Evolutionary conservation across 2,797 vertebrate species (phyloP).

Genomic region (Sarcophilus harrisii): DNA sequence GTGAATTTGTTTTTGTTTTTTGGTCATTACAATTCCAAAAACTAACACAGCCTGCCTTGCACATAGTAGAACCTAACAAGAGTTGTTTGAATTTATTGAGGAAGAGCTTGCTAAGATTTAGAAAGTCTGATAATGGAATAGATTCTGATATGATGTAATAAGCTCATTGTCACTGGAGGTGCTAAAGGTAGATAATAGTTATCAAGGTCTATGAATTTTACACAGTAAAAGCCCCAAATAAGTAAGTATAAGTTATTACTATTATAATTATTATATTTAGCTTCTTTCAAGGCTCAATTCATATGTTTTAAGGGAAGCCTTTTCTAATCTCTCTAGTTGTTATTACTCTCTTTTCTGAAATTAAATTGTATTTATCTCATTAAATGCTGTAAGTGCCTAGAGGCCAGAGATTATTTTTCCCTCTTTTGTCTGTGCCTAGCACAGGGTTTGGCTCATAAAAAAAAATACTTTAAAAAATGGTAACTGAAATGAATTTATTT

Average conservation of each 20-base stretch:
- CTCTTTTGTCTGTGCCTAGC: neutral
- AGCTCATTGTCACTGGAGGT: neutral
- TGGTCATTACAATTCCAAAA: neutral
- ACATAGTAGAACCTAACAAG: neutral
- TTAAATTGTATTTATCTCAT: neutral
- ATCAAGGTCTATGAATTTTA: neutral
- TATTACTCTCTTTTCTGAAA: neutral
- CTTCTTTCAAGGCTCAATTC: neutral
- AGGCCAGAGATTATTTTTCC: neutral
- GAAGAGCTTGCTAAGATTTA: neutral
- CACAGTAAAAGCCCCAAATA: neutral
- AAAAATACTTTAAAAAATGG: neutral
- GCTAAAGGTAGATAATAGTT: neutral
- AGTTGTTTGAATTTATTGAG: neutral
- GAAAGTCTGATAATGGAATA: neutral
- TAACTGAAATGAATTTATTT: neutral
- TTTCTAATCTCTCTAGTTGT: neutral
- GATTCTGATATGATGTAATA: neutral
- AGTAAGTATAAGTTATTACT: neutral
- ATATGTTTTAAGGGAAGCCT: neutral
- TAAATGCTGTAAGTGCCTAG: neutral
- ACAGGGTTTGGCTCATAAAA: neutral
- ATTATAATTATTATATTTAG: neutral
- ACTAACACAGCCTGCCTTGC: neutral
- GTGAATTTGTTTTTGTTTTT: neutral